Percentiles rank a stretch among this genome's conserved stretches.
phyloP scores from a whole-genome alignment of 2,888 invertebrate species.

The Ypsolopha scabrella region DNA sequence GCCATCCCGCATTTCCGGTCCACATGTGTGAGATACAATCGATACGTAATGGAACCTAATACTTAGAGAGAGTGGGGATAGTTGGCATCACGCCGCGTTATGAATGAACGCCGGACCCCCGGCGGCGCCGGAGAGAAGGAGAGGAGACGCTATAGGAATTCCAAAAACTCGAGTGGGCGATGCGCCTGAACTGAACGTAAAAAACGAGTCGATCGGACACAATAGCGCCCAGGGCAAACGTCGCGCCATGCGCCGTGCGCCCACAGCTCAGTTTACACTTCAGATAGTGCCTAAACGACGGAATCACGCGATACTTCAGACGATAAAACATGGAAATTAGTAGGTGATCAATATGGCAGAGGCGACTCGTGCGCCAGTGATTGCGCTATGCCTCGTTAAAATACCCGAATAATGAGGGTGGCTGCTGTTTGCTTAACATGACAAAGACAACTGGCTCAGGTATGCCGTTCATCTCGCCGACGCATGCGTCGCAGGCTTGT shows the following conservation, averaged over 20 bases:
- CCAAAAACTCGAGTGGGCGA: conserved; percentile 63
- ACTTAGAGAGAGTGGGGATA: conserved; percentile 11
- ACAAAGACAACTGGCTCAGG: conserved; percentile 45
- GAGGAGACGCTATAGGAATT: conserved; percentile 39
- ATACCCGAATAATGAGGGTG: conserved; percentile 55
- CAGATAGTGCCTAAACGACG: conserved; percentile 1
- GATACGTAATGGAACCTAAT: conserved; percentile 18
- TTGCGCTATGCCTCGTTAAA: conserved; percentile 54
- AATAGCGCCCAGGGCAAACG: conserved; percentile 28
- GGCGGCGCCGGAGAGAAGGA: conserved; percentile 16
- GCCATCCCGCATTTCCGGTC: not conserved
- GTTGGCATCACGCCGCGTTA: conserved; percentile 48
- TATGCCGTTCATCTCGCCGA: conserved; percentile 50
- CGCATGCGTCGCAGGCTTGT: conserved; percentile 11
- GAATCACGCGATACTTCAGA: not conserved
- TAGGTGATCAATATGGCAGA: not conserved
- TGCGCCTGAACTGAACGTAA: conserved; percentile 35
- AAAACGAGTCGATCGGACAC: conserved; percentile 46
- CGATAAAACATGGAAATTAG: not conserved
- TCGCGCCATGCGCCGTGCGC: conserved; percentile 23
- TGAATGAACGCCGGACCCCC: conserved; percentile 61
- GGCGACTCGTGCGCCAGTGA: conserved; percentile 13
- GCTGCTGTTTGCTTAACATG: conserved; percentile 59
- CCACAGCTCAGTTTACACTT: not conserved
- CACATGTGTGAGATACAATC: conserved; percentile 14